Conservation (phyloP, 2,113 vertebrate genomes). For the Nibea coibor region DNA sequence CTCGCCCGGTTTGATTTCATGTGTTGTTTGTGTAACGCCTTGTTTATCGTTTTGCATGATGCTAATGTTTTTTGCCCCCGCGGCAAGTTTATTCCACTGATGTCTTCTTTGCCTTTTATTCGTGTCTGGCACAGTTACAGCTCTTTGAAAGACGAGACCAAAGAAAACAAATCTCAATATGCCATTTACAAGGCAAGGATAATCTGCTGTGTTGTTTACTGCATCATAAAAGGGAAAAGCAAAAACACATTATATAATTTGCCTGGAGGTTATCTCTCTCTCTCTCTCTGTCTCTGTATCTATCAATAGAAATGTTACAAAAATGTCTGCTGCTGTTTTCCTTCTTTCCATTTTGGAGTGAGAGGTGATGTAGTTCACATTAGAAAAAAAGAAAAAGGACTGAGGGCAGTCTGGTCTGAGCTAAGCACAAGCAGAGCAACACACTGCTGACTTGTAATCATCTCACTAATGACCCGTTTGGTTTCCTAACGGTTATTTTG, state of each 20-base stretch:
- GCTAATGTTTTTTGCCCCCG: background rate
- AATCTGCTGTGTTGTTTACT: background rate
- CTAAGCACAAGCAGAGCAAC: slow-evolving; percentile 41
- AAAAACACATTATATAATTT: background rate
- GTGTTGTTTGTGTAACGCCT: background rate
- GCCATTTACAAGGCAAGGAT: background rate
- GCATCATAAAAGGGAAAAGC: background rate
- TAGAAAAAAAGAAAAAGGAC: slow-evolving; percentile 30
- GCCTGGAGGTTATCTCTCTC: background rate
- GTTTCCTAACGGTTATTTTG: slow-evolving; percentile 53
- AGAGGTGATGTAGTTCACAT: slow-evolving; percentile 15
- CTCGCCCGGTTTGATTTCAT: background rate
- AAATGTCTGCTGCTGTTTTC: slow-evolving; percentile 2
- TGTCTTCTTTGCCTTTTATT: background rate
- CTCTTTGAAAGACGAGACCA: background rate
- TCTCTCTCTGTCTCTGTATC: background rate
- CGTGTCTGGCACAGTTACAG: background rate
- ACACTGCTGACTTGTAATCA: slow-evolving; percentile 54
- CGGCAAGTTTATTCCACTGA: slow-evolving; percentile 10
- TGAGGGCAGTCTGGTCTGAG: slow-evolving; percentile 31
- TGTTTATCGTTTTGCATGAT: background rate
- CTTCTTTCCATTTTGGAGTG: background rate
- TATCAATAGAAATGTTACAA: background rate
- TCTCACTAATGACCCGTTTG: slow-evolving; percentile 61
- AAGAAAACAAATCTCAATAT: background rate